Base-by-base conservation (phyloP, 2,797 vertebrate genomes). In the Peromyscus melanophrys region DNA sequence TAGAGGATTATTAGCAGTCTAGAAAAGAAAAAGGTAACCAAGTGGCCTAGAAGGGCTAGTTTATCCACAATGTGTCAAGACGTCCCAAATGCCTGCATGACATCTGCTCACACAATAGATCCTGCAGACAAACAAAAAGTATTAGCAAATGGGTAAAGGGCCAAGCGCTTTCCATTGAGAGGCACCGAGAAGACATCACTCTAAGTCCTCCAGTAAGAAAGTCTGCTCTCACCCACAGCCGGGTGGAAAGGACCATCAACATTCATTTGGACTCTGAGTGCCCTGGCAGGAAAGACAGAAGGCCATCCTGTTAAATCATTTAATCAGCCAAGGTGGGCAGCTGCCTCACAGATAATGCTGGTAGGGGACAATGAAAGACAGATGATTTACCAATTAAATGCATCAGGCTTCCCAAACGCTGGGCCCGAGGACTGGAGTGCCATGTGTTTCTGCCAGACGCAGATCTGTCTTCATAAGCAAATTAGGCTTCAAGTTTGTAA, bases 311-410 rank as follows among this genome's bases (percentile, higher is more conserved):
- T 92, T 98, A 97, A 97, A 96, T 98, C 95, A 87, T 97, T 96
- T 98, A 98, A 98, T 98, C 94, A 98, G 97, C 93, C 96, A 95
- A 98, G 97, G 97, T 98, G 69, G 96, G 96, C 98, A 98, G 98
- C 96, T 98, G 97, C 95, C 88, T 96, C 95, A 11, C 89, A 94
- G 94, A 97, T 94, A 97, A 96, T 86, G 94, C 97, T 93, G 71
- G 93, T 97, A 67, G 94, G 96, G 87, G 86, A 97, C 97, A 98
- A 97, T 97, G 73, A 61, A 96, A 97, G 98, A 98, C 98, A 97
- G 95, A 97, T 97, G 96, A 97, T 97, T 98, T 97, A 97, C 95
- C 98, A 98, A 98, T 98, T 98, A 98, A 98, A 94, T 40, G 83
- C 95, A 96, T 96, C 98, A 96, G 90, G 78, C 96, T 98, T 97